Evolutionary conservation across 1,140 invertebrate species (phyloP), one percentile per base, ranked within the genome.

Genomic region (Andrena cerasifolii): DNA sequence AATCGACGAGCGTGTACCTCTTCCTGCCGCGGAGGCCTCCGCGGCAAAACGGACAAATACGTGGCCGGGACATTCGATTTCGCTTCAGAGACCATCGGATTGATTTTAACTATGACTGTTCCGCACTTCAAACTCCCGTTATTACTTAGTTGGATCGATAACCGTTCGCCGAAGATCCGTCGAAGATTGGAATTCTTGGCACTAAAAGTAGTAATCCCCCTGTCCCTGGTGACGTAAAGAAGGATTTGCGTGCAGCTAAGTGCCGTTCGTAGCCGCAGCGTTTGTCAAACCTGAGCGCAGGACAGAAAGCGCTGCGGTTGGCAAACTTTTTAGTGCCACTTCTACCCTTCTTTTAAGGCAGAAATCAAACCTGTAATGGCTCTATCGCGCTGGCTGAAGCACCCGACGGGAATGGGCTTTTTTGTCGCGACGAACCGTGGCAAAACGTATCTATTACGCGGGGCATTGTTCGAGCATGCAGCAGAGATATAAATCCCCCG

Each of bases 331-430:
- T 86, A 87, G 53, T 81, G 67, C 24, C 79, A 74, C 79, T 83
- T 81, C 53, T 43, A 70, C 45, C 70, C 36, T 71, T 59, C 56
- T 49, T 87, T 87, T 80, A 72, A 81, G 80, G 26, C 68, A 59
- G 86, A 82, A 88, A 86, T 88, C 82, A 82, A 88, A 87, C 86
- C 78, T 63, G 65, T 83, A 87, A 87, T 83, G 84, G 85, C 68
- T 76, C 78, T 61, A 78, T 86, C 63, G 45, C 28, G 36, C 4
- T 43, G 56, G 54, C 36, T 43, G 51, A 72, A 51, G 31, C 24
- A 21, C 63, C 4, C 21, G 21, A 10, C 24, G 53, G 63, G 80
- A 66, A 84, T 80, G 54, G 77, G 53, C 56, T 56, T 79, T 84
- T 78, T 72, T 78, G 77, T 79, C 71, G 40, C 67, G 71, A 80